These are phyloP conservation scores for Sciurus niger DNA, from an alignment of 2,113 vertebrate genomes.

Conservation along the genomic window DNA sequence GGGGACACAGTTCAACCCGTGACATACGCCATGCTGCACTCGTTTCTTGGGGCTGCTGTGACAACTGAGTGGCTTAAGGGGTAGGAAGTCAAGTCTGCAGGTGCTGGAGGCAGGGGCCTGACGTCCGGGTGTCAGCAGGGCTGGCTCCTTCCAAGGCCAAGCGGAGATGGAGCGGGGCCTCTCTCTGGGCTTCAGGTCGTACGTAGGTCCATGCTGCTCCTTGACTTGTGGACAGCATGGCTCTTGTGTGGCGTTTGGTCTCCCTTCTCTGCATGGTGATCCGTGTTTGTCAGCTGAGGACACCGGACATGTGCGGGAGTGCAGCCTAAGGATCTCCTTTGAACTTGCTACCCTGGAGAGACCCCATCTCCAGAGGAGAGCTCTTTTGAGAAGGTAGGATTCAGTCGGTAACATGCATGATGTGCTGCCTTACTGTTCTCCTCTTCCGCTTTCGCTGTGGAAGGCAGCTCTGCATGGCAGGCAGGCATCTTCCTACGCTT, in stretches of 20 bases:
- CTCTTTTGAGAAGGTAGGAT: not conserved
- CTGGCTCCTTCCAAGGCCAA: no score
- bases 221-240: fast-evolving
- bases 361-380: not conserved
- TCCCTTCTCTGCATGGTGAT: fast-evolving
- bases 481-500: fast-evolving
- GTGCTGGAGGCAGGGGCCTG: fast-evolving
- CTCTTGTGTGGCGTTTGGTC: fast-evolving
- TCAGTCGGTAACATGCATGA: fast-evolving
- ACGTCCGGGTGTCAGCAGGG: not conserved
- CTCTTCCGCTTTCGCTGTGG: no score
- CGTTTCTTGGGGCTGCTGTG: not conserved
- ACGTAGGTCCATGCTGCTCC: fast-evolving
- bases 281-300: not conserved
- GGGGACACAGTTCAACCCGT: fast-evolving
- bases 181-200: not conserved
- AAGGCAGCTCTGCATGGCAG: fast-evolving
- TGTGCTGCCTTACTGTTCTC: fast-evolving
- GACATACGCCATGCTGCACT: fast-evolving
- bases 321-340: not conserved
- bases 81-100: not conserved
- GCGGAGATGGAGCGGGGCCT: not conserved
- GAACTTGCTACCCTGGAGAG: not conserved
- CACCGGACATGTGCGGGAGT: fast-evolving
- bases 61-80: fast-evolving